These are phyloP conservation scores for Oxyruncus cristatus DNA, from an alignment of 2,113 vertebrate species.

Conservation along the genomic window DNA sequence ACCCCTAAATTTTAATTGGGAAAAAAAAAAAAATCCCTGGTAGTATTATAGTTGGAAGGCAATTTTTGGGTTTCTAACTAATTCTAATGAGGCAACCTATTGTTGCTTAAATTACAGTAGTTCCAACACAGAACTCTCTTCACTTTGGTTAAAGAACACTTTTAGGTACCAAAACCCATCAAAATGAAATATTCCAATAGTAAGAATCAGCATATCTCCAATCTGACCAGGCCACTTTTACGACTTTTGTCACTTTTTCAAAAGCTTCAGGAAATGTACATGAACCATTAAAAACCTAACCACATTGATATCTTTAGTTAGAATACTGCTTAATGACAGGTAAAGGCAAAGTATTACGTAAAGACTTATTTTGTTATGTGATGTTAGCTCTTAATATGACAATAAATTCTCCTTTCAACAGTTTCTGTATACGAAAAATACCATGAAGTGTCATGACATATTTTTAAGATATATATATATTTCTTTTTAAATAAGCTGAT, in stretches of 20 bases:
- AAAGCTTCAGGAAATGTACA: neutral
- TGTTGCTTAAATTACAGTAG: neutral
- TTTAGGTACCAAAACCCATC: neutral
- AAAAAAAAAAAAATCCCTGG: neutral
- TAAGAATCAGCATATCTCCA: neutral
- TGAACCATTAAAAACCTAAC: neutral
- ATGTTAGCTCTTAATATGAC: neutral
- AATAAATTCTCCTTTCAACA: neutral
- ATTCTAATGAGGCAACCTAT: neutral
- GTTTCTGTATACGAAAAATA: neutral
- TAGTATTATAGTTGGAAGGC: neutral
- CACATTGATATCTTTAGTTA: neutral
- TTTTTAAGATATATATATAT: neutral
- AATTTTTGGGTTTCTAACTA: neutral
- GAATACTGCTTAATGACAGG: neutral
- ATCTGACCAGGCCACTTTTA: neutral
- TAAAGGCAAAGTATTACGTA: neutral
- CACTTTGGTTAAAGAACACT: constrained; percentile 20
- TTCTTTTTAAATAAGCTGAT: neutral
- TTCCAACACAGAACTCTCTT: neutral
- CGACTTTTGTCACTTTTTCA: neutral
- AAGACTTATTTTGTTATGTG: neutral
- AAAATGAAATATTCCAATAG: neutral
- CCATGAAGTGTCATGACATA: neutral
- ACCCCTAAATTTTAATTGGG: neutral